Evolutionary conservation across 2,888 invertebrate species (phyloP).

Genomic region (Orchesella flavescens): DNA sequence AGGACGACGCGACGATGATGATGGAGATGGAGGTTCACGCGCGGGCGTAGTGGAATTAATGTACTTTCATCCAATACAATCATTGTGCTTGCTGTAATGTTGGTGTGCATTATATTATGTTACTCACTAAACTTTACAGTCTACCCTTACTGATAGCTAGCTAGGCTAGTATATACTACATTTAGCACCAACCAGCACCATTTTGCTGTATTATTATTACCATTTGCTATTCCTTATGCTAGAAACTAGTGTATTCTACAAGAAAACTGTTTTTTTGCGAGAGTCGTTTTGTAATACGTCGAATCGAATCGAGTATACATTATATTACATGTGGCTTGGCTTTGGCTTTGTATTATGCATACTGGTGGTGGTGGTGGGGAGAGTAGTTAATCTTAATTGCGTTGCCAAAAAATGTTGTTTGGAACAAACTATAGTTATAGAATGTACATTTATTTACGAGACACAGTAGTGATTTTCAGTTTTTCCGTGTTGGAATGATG

Average conservation of each 20-base stretch:
- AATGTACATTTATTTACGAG: neutral
- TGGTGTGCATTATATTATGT: neutral
- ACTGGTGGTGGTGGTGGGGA: conserved; percentile 14
- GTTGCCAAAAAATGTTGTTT: conserved; percentile 22
- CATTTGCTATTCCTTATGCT: too few species aligned
- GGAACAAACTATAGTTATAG: conserved; percentile 5
- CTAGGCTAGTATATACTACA: too few species aligned
- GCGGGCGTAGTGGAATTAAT: conserved; percentile 60
- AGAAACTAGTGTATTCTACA: too few species aligned
- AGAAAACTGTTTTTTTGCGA: too few species aligned
- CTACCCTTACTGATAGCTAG: too few species aligned
- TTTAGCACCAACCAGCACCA: too few species aligned
- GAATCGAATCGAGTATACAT: neutral
- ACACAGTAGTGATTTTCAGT: conserved; percentile 16
- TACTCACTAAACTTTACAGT: too few species aligned
- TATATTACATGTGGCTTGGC: conserved; percentile 1
- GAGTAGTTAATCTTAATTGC: conserved; percentile 43
- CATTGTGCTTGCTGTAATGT: neutral
- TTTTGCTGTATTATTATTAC: too few species aligned
- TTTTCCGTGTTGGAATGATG: conserved; percentile 19
- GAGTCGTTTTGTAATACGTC: too few species aligned
- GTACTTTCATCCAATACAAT: conserved; percentile 42
- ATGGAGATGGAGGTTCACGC: conserved; percentile 33
- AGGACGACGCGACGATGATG: conserved; percentile 25
- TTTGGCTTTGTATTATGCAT: neutral